Base-by-base conservation (phyloP, 30 jellyfish, hydroid and myxozoan genomes). In the Aurelia aurita region DNA sequence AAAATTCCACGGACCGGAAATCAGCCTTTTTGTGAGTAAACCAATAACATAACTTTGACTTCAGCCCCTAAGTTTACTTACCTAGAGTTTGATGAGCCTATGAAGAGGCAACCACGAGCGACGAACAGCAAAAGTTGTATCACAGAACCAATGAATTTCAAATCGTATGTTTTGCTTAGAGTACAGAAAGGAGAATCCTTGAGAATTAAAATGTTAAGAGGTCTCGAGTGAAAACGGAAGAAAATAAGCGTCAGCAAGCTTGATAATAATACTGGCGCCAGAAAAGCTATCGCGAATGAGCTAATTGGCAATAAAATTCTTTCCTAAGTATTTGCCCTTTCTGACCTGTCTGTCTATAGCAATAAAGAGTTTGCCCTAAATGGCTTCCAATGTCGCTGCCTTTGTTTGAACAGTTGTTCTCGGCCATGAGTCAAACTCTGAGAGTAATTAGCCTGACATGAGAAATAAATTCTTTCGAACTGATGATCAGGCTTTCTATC, bases 151-250 rank as follows among this genome's bases (percentile, higher is more conserved):
- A 47, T 16, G 10, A 47, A 47, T 47, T 47, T 47, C 59, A 47
- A 47, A 47, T 47, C 59, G 59, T 47, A 47, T 47, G 59, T 47
- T 47, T 47, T 47, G 59, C 59, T 47, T 47, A 47, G 59, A 47
- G 59, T 47, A 47, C 59, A 47, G 59, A 47, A 47, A 47, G 59
- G 59, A 47, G 59, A 47, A 47, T 47, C 59, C 59, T 47, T 47
- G 59, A 47, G 59, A 47, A 47, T 47, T 47, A 47, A 47, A 47
- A 47, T 47, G 59, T 47, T 47, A 47, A 47, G 59, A 47, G 59
- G 59, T 16, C 59, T 47, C 16, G 59, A 47, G 59, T 47, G 59
- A 47, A 47, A 47, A 47, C 59, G 59, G 59, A 47, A 47, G 59
- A 47, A 47, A 47, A 47, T 47, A 47, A 47, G 59, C 59, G 59